A percentile compares a stretch with the other conserved stretches of the same genome.
Conservation (phyloP, 2,888 invertebrate genomes). For the Nephrotoma appendiculata region DNA sequence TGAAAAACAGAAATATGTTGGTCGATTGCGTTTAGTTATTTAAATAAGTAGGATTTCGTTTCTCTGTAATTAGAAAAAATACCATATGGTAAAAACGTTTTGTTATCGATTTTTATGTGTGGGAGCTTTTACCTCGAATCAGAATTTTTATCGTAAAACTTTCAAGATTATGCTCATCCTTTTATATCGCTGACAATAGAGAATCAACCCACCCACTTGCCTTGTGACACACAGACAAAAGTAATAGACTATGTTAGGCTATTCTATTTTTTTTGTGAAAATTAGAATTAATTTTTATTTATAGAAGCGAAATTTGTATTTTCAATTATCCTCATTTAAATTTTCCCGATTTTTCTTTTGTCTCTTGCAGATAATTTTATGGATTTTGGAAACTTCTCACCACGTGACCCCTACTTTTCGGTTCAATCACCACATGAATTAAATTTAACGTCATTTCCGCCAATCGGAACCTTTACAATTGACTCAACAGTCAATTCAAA, state of each 20-base stretch:
- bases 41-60: too few species aligned
- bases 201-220: neutral
- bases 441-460: constrained; percentile 22
- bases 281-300: neutral
- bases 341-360: constrained; percentile 6
- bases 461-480: constrained; percentile 32
- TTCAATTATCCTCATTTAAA: neutral
- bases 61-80: neutral
- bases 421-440: neutral
- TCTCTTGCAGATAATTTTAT: constrained; percentile 17
- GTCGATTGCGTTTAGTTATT: too few species aligned
- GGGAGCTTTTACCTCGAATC: neutral
- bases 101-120: neutral
- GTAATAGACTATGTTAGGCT: neutral
- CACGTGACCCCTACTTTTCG: constrained; percentile 7
- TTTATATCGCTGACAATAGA: neutral
- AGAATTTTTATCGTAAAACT: neutral
- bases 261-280: neutral
- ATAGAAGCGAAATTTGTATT: neutral
- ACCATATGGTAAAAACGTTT: neutral
- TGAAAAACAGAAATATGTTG: too few species aligned
- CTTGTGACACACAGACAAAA: neutral
- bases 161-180: neutral
- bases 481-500: constrained; percentile 15
- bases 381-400: constrained; percentile 9